phyloP scores from a whole-genome alignment of 2,113 vertebrate genomes.

The Tetrax tetrax region DNA sequence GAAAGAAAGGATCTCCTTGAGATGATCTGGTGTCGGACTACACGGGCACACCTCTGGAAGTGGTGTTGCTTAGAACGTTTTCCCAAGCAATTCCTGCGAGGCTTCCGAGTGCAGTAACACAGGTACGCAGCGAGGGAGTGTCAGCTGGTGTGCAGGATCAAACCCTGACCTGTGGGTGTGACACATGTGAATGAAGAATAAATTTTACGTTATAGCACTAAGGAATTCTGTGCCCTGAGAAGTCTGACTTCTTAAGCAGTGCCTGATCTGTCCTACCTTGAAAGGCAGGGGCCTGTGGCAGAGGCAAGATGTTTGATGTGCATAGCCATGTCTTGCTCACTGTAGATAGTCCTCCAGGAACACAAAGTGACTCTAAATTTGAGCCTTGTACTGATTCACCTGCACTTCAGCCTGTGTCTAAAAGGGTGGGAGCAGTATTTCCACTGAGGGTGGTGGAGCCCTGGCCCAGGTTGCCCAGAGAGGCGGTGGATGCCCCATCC shows the following conservation, averaged over 20 bases:
- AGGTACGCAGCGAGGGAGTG: background rate
- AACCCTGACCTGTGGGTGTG: background rate
- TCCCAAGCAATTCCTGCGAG: background rate
- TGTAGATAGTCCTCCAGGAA: background rate
- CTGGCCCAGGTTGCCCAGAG: too few species aligned
- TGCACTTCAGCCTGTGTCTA: background rate
- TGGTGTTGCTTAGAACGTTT: background rate
- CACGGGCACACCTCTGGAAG: background rate
- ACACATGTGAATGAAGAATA: background rate
- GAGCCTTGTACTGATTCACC: background rate
- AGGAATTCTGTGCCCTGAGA: background rate
- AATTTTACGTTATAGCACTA: background rate
- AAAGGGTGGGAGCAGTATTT: background rate
- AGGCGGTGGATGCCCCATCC: too few species aligned
- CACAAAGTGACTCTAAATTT: background rate
- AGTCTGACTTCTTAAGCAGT: background rate
- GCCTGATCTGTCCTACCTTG: background rate
- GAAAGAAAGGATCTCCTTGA: background rate
- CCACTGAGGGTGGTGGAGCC: too few species aligned
- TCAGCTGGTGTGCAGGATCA: background rate
- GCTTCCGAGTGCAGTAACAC: background rate
- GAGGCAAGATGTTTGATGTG: background rate
- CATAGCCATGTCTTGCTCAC: background rate
- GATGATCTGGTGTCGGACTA: background rate
- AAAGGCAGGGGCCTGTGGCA: background rate